Base-by-base conservation (phyloP, 2,888 invertebrate genomes). In the Brassicogethes aeneus region DNA sequence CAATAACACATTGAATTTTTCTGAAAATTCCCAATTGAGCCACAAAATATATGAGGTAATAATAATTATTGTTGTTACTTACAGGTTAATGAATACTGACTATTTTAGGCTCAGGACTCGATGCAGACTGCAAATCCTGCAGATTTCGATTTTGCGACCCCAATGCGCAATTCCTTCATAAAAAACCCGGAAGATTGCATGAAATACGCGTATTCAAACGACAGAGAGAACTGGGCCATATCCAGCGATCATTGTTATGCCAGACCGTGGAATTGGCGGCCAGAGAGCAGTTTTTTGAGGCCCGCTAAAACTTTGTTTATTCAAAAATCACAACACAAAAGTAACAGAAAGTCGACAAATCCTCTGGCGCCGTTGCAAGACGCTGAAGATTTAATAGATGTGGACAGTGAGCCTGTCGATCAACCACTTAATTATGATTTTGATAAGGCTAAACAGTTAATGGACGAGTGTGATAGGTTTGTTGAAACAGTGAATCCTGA, bases 211-310 rank as follows among this genome's bases (percentile, higher is more conserved):
- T n/a, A n/a, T 37, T 47, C 50, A 3, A 52, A 50, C 38, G 56
- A 59, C 36, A 46, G 56, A 34, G 57, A 57, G 17, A 49, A 50
- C 36, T 60, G 56, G 55, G 52, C 65, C 2, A 67, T 79, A 31
- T 54, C 72, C 44, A 73, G 80, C 64, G 86, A 87, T 56, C 86
- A 87, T 56, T 76, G 78, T 55, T 87, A 87, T 57, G 75, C 82
- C 5, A 74, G 82, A 51, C 81, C 85, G 37, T 77, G 79, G 70
- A 79, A 79, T 57, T 77, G 79, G 70, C 74, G 75, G 46, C 77
- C 80, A 8, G 80, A 80, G 55, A 74, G 76, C 36, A 70, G 72
- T 53, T 76, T 77, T 59, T 71, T 78, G 2, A 71, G 75, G 43
- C 80, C 81, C 1, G 64, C 70, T 1, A 74, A 73, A 52, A 73